Evolutionary conservation across 2,888 invertebrate genomes (phyloP), one percentile per base, ranked within the genome.

Genomic region (Leptogaster cylindrica): DNA sequence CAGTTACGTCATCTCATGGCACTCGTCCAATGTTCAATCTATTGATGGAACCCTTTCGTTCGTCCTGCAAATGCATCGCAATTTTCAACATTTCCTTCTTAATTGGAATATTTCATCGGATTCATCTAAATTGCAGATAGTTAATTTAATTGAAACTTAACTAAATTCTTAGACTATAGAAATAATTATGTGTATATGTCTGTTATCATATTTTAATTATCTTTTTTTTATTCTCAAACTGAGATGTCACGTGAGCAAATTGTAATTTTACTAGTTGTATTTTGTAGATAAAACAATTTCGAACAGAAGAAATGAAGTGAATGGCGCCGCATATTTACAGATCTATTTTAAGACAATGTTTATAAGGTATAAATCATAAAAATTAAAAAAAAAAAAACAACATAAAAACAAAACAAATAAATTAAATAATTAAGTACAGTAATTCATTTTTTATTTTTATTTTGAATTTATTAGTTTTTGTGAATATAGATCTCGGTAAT

Each of bases 81-180:
- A 68, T 72, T 69, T 70, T 67, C 68, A 67, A 70, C 67, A 69
- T 69, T 70, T 70, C 71, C 65, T 67, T 67, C 65, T 70, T 71
- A 69, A 71, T 72, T 68, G 72, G 70, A 66, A 67, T 70, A 64
- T 71, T 72, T 67, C 73, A 74, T 51, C 72, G 73, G 68, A 70
- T 74, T 1, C 83, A 84, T 77, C 83, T 82, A 78, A 83, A 82
- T 76, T 83, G 83, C 66, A 84, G 84, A 74, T 84, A 84, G 41
- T 84, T 84, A 70, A 81, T 81, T 55, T 83, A 83, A 39, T 39
- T 16, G 36, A 10, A 36, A 36, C 10, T 12, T 7, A 36, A 36
- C 10, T 36, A 36, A 10, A 14, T 36, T 36, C n/a, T 36, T 36
- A 36, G 2, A 14, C 36, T 36, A 36, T 14, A 36, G 10, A 36